phyloP scores from a whole-genome alignment of 2,113 vertebrate species.

The Oxyruncus cristatus region DNA sequence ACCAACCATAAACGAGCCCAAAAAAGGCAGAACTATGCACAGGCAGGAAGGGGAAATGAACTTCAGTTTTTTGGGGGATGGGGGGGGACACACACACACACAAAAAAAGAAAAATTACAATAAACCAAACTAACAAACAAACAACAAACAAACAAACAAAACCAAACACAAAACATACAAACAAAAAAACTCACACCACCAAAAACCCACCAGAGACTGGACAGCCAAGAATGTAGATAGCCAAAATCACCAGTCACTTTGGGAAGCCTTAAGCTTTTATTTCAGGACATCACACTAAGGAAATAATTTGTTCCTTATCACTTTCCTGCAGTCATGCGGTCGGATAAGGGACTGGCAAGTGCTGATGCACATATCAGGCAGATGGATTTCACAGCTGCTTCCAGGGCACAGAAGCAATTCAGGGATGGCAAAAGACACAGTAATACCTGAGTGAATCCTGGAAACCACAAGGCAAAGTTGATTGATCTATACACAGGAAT shows the following conservation, averaged over 20 bases:
- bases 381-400: not conserved
- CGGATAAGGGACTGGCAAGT: not conserved
- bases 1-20: not conserved
- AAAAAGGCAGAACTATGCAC: not conserved
- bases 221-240: not conserved
- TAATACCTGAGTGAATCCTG: not conserved
- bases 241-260: not conserved
- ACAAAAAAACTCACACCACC: too few relatives aligned
- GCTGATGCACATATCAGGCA: rapidly evolving
- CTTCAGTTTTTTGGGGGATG: not conserved
- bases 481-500: not conserved
- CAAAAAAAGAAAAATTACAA: not conserved
- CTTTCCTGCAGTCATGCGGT: not conserved
- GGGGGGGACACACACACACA: not conserved
- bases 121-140: not conserved
- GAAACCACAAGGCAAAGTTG: not conserved
- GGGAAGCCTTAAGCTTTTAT: not conserved
- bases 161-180: not conserved
- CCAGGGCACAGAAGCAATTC: not conserved
- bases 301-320: not conserved
- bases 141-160: not conserved
- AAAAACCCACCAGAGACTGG: too few relatives aligned
- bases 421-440: not conserved
- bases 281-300: not conserved
- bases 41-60: not conserved